Evolutionary conservation across 2,888 invertebrate genomes (phyloP).

Genomic region (Sesamia inferens): DNA sequence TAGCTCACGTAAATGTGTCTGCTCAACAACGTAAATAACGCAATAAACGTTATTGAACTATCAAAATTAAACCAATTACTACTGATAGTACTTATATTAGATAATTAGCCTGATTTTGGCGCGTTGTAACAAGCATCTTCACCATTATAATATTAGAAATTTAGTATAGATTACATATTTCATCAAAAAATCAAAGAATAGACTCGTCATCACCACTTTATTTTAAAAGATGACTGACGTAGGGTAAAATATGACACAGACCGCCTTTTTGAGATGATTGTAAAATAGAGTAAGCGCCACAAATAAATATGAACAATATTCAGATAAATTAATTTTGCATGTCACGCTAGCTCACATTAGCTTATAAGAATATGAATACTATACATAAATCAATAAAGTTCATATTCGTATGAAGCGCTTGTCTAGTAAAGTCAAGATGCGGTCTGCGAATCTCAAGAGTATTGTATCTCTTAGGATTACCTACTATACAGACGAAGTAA

Average conservation of each 20-base stretch:
- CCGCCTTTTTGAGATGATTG: background rate
- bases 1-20: no score
- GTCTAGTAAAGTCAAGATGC: background rate
- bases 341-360: background rate
- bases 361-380: background rate
- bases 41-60: no score
- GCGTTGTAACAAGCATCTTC: no score
- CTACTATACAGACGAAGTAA: background rate
- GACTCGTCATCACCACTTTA: background rate
- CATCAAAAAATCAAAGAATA: constrained; percentile 9
- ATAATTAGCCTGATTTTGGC: no score
- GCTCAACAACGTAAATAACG: no score
- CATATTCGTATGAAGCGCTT: background rate
- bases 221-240: background rate
- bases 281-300: background rate
- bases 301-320: background rate
- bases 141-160: no score
- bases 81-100: no score
- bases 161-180: no score
- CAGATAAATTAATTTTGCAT: background rate
- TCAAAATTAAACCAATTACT: no score
- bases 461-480: background rate
- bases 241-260: background rate
- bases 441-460: background rate
- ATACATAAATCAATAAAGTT: background rate